A percentile compares a stretch with the other conserved stretches of the same genome.
Conservation (phyloP, 2,113 vertebrate species). For the Phylloscopus whistleri region DNA sequence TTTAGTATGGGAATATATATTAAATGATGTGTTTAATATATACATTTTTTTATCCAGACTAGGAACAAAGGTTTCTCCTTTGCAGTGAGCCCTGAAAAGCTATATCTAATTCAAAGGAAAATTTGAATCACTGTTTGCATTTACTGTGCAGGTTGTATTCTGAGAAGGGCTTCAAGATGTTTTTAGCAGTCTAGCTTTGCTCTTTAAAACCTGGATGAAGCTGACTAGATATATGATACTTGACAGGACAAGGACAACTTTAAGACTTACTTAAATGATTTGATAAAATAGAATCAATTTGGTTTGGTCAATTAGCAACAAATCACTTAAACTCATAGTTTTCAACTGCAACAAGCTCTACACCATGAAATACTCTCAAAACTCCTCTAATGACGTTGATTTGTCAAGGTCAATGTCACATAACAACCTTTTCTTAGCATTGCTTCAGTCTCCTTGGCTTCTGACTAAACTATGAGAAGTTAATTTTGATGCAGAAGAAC, state of each 20-base stretch:
- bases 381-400: not conserved
- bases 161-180: not conserved
- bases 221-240: not conserved
- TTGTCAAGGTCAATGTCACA: not conserved
- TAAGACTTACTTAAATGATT: not conserved
- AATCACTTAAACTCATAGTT: not conserved
- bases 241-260: not conserved
- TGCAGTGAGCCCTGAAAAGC: not conserved
- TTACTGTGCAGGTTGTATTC: not conserved
- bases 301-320: not conserved
- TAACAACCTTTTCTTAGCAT: not conserved
- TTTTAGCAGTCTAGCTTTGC: not conserved
- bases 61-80: not conserved
- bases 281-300: not conserved
- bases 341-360: not conserved
- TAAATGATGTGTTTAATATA: not conserved
- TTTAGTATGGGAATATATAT: not conserved
- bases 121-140: not conserved
- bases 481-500: not conserved
- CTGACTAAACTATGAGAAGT: not conserved
- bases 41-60: not conserved
- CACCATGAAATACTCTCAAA: not conserved
- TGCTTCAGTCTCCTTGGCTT: not conserved
- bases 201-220: not conserved
- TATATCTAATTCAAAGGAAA: not conserved